A percentile compares a stretch with the other conserved stretches of the same genome.
Conservation (phyloP, 2,888 invertebrate genomes). For the Leptura quadrifasciata region DNA sequence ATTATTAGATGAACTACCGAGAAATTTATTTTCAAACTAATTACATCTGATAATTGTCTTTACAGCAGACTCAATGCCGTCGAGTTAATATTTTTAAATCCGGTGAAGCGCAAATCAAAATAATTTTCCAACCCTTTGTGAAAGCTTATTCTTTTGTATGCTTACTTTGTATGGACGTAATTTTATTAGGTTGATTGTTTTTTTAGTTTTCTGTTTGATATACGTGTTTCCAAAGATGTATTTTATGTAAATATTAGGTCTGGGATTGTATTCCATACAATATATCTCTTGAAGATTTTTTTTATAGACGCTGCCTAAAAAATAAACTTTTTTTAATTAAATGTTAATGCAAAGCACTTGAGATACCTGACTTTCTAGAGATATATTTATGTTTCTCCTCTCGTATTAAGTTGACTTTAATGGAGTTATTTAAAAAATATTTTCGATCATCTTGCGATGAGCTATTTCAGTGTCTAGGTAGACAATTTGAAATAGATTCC, state of each 20-base stretch:
- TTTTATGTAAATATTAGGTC: background rate
- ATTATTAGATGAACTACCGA: conserved; percentile 43
- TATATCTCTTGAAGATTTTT: too few species aligned
- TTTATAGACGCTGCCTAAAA: too few species aligned
- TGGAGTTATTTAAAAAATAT: too few species aligned
- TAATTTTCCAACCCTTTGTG: conserved; percentile 51
- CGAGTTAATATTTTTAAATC: conserved; percentile 49
- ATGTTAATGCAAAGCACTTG: too few species aligned
- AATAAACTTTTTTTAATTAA: too few species aligned
- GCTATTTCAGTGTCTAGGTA: too few species aligned
- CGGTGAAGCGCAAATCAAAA: conserved; percentile 49
- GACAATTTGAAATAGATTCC: too few species aligned
- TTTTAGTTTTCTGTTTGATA: conserved; percentile 18
- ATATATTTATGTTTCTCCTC: too few species aligned
- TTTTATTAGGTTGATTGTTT: conserved; percentile 31
- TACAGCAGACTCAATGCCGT: conserved; percentile 41
- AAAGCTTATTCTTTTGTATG: conserved; percentile 29
- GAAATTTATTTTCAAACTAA: conserved; percentile 52
- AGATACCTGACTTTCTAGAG: too few species aligned
- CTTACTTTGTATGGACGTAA: conserved; percentile 31
- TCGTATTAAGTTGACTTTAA: too few species aligned
- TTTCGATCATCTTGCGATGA: too few species aligned
- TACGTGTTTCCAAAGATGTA: background rate
- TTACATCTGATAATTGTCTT: conserved; percentile 54
- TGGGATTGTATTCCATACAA: background rate